Percentiles rank a stretch among this genome's conserved stretches.
phyloP scores from a whole-genome alignment of 1,140 invertebrate species.

The Batillaria attramentaria region DNA sequence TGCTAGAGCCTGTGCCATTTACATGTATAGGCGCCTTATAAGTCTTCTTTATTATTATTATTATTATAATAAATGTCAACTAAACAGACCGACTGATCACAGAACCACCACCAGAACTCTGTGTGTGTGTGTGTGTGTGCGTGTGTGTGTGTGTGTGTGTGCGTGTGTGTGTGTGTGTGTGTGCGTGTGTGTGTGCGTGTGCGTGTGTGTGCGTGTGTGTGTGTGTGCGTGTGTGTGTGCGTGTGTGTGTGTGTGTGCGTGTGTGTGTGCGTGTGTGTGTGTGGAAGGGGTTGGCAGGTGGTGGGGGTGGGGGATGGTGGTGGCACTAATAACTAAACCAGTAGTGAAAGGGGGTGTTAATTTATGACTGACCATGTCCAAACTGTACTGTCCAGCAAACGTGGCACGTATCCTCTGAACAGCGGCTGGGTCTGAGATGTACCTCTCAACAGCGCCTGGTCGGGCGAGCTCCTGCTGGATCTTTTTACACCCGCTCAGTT shows the following conservation, averaged over 20 bases:
- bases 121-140: background rate
- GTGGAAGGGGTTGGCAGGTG: background rate
- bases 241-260: constrained; percentile 12
- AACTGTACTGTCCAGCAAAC: constrained; percentile 91
- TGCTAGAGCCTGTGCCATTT: too few species aligned
- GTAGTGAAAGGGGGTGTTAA: too few species aligned
- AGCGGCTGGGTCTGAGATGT: constrained; percentile 76
- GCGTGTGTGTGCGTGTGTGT: background rate
- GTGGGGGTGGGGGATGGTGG: too few species aligned
- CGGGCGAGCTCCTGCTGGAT: constrained; percentile 87
- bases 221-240: background rate
- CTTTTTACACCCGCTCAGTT: constrained; percentile 78
- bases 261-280: background rate
- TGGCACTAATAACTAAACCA: too few species aligned
- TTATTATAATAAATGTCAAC: too few species aligned
- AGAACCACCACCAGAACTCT: too few species aligned
- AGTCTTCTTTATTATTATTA: too few species aligned
- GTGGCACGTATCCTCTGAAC: constrained; percentile 80
- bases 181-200: background rate
- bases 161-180: background rate
- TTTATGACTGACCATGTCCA: constrained; percentile 80
- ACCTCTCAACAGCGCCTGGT: constrained; percentile 82
- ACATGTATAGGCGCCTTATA: too few species aligned
- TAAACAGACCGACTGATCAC: too few species aligned
- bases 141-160: background rate